phyloP scores from a whole-genome alignment of 2,888 invertebrate species.

The Agrilus biguttatus region DNA sequence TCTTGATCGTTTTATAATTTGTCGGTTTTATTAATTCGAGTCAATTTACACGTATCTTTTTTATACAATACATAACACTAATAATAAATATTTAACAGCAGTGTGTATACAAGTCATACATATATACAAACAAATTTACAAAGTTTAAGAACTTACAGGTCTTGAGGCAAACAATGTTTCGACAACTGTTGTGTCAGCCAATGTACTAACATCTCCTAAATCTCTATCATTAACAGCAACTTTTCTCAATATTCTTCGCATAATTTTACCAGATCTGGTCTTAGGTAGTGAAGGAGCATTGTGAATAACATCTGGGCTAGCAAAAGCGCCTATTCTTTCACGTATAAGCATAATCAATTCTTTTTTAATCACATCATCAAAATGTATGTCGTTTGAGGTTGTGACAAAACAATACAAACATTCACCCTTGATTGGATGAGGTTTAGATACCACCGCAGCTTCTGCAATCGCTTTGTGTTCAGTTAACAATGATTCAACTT shows the following conservation, averaged over 20 bases:
- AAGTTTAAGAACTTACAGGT: slow-evolving; percentile 30
- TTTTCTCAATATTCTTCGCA: slow-evolving; percentile 88
- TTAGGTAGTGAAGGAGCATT: slow-evolving; percentile 90
- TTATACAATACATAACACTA: too few relatives aligned
- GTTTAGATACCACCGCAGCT: slow-evolving; percentile 90
- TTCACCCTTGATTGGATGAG: slow-evolving; percentile 92
- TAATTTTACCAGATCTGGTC: slow-evolving; percentile 95
- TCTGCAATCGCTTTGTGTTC: slow-evolving; percentile 75
- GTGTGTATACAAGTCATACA: too few relatives aligned
- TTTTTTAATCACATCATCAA: slow-evolving; percentile 52
- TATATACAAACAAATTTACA: too few relatives aligned
- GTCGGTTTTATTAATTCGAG: too few relatives aligned
- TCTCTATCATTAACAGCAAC: slow-evolving; percentile 79
- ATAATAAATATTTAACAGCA: too few relatives aligned
- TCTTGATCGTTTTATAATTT: too few relatives aligned
- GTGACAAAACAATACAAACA: slow-evolving; percentile 95
- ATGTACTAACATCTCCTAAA: slow-evolving; percentile 85
- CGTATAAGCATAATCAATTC: slow-evolving; percentile 70
- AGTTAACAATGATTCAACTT: slow-evolving; percentile 72
- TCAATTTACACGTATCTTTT: too few relatives aligned
- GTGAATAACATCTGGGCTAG: slow-evolving; percentile 88
- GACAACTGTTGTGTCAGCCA: slow-evolving; percentile 85
- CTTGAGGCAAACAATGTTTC: slow-evolving; percentile 62
- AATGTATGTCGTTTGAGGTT: slow-evolving; percentile 60
- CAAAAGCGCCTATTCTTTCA: slow-evolving; percentile 88